Evolutionary conservation across 2,113 vertebrate species (phyloP).

Genomic region (Tauraco erythrolophus): DNA sequence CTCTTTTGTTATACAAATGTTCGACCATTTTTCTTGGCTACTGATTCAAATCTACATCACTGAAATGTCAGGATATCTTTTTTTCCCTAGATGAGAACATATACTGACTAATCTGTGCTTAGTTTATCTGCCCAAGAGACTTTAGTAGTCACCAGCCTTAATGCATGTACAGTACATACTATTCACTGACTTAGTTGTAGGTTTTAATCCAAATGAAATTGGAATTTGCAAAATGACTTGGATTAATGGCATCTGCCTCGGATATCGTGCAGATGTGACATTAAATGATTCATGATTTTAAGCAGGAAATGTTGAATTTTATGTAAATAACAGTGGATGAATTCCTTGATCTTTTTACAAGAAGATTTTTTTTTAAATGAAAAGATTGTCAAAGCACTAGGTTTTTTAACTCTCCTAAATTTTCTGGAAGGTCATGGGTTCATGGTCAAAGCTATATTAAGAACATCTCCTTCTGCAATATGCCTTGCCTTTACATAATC

Average conservation of each 20-base stretch:
- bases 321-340: conserved; percentile 43
- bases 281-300: conserved; percentile 72
- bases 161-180: conserved; percentile 70
- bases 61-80: conserved; percentile 66
- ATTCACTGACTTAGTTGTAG: conserved; percentile 71
- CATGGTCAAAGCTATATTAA: conserved; percentile 33
- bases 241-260: conserved; percentile 73
- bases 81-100: conserved; percentile 50
- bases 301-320: conserved; percentile 66
- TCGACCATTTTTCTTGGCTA: conserved; percentile 70
- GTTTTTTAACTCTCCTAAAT: conserved; percentile 33
- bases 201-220: conserved; percentile 77
- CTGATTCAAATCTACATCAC: conserved; percentile 68
- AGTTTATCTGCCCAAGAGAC: conserved; percentile 71
- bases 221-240: conserved; percentile 72
- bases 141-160: conserved; percentile 76
- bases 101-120: conserved; percentile 66
- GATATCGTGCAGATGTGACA: conserved; percentile 66
- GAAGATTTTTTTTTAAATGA: neutral
- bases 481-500: conserved; percentile 53
- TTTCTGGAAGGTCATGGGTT: conserved; percentile 35
- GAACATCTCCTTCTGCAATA: conserved; percentile 9
- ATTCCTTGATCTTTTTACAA: conserved; percentile 68
- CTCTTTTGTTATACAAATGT: conserved; percentile 75
- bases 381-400: conserved; percentile 57